Conservation (phyloP, 1,140 invertebrate species). For the Ephestia elutella region DNA sequence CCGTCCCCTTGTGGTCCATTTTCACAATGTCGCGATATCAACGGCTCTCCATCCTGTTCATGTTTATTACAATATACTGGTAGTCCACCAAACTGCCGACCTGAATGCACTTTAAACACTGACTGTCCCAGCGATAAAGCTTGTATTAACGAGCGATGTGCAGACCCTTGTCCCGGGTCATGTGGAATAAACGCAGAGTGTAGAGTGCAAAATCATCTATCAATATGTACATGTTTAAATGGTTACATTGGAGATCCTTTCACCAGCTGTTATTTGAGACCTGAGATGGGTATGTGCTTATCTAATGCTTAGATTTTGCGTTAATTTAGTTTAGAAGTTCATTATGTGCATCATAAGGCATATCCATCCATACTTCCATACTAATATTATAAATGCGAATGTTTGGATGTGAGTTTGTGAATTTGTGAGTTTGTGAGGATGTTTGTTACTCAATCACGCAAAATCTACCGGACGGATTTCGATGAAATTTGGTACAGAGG, state of each 20-base stretch:
- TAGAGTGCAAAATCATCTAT: conserved; percentile 82
- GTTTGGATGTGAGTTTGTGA: no score
- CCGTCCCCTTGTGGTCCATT: conserved; percentile 85
- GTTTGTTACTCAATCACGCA: no score
- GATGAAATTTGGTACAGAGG: no score
- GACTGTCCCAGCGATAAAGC: conserved; percentile 83
- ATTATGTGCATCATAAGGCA: no score
- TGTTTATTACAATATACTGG: conserved; percentile 80
- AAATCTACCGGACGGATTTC: no score
- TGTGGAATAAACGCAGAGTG: conserved; percentile 85
- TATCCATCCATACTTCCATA: no score
- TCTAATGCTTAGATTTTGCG: conserved; percentile 6
- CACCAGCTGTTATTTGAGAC: conserved; percentile 73
- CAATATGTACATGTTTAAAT: conserved; percentile 80
- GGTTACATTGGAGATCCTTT: conserved; percentile 84
- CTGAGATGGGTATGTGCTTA: conserved; percentile 63
- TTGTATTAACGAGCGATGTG: conserved; percentile 84
- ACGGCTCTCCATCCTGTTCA: conserved; percentile 79
- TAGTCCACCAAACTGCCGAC: conserved; percentile 83
- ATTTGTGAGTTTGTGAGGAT: no score
- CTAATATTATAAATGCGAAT: no score
- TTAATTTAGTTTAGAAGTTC: not conserved
- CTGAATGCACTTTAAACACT: conserved; percentile 82
- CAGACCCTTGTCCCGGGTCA: conserved; percentile 84
- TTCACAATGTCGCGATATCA: conserved; percentile 80